phyloP scores from a whole-genome alignment of 2,888 invertebrate species.

The Oxytorus armatus region DNA sequence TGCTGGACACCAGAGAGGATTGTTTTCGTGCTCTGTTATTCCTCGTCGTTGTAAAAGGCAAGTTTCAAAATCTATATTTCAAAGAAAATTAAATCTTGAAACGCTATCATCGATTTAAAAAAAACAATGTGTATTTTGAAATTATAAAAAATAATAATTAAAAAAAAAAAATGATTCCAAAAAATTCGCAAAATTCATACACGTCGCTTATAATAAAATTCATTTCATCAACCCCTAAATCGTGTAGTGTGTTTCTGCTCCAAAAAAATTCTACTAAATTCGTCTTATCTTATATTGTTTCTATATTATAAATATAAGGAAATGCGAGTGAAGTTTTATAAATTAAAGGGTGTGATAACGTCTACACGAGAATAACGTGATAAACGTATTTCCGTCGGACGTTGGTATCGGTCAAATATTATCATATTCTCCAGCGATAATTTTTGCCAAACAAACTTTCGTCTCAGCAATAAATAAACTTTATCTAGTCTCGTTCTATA shows the following conservation, averaged over 20 bases:
- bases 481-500: too few species aligned
- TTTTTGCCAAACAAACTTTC: too few species aligned
- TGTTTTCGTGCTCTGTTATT: slow-evolving; percentile 22
- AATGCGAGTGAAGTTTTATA: neutral
- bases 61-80: slow-evolving; percentile 17
- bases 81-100: neutral
- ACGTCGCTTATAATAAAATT: too few species aligned
- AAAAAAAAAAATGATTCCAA: too few species aligned
- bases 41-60: slow-evolving; percentile 36
- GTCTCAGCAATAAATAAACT: too few species aligned
- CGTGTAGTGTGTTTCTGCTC: neutral
- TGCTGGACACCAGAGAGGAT: slow-evolving; percentile 55
- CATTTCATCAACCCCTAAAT: neutral
- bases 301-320: neutral
- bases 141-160: too few species aligned
- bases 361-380: neutral
- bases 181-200: too few species aligned
- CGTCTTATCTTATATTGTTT: neutral
- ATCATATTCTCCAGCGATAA: too few species aligned
- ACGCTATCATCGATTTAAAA: neutral
- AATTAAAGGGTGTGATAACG: neutral
- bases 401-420: too few species aligned
- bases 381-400: too few species aligned
- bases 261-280: neutral
- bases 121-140: too few species aligned